These are phyloP conservation scores for Nothobranchius furzeri DNA, from an alignment of 2,113 vertebrate species.

Conservation along the genomic window DNA sequence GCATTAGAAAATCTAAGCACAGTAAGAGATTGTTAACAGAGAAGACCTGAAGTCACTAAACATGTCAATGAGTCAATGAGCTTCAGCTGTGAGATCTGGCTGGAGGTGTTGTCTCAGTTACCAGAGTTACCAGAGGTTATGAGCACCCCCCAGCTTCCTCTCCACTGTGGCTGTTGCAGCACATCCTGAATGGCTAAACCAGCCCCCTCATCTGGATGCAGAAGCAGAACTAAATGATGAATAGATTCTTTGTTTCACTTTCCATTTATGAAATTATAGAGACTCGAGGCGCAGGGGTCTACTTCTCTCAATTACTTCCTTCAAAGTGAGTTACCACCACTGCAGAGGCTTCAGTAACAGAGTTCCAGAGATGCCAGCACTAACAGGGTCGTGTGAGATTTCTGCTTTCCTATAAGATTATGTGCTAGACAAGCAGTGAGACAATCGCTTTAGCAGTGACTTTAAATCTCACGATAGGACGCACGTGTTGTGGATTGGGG, in stretches of 20 bases:
- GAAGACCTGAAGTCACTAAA: constrained; percentile 43
- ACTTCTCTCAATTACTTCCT: constrained; percentile 47
- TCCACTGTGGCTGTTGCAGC: constrained; percentile 53
- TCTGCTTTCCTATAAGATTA: constrained; percentile 42
- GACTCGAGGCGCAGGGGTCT: constrained; percentile 41
- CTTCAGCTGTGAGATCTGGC: constrained; percentile 69
- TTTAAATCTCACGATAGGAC: constrained; percentile 33
- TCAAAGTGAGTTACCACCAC: constrained; percentile 37
- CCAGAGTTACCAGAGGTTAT: constrained; percentile 47
- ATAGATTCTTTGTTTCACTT: constrained; percentile 65
- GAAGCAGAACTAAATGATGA: constrained; percentile 64
- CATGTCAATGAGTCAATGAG: constrained; percentile 46
- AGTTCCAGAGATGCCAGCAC: constrained; percentile 34
- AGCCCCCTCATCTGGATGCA: constrained; percentile 68
- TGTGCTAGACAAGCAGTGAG: constrained; percentile 35
- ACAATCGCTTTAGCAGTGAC: constrained; percentile 42
- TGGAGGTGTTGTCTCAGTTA: constrained; percentile 53
- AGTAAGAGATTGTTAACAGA: constrained; percentile 22
- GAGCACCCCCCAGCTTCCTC: constrained; percentile 60
- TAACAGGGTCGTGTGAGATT: constrained; percentile 48
- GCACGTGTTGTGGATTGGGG: constrained; percentile 16
- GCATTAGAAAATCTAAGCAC: constrained; percentile 22
- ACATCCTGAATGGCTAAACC: constrained; percentile 69
- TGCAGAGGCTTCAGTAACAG: constrained; percentile 30
- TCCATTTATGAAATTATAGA: constrained; percentile 67